Base-by-base conservation (phyloP, 2,797 vertebrate genomes). In the Hylomyscus alleni region DNA sequence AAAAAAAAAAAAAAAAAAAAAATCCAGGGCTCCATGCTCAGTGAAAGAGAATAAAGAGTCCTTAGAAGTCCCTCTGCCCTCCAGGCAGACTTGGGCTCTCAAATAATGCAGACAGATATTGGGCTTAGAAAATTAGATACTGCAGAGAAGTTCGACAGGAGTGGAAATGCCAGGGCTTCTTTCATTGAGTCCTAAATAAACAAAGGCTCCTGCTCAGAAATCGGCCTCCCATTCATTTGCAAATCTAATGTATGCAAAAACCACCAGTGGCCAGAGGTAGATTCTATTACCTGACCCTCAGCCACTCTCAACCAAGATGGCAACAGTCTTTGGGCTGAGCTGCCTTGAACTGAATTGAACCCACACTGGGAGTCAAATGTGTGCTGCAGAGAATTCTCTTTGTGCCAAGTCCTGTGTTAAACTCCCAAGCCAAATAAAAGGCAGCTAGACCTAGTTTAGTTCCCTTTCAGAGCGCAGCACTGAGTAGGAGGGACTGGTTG, bases 181-280 rank as follows among this genome's bases (percentile, higher is more conserved):
- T 94, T 96, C 97, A 83, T 47, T 90, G 91, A 98, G 94, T 94
- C 97, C 96, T 98, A 87, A 95, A 97, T 97, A 98, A 98, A 98
- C 72, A 2, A 90, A 6, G 40, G 91, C 50, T 52, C 96, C 94
- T 56, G 96, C 96, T 98, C 95, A 93, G 97, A 97, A 97, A 97
- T 92, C 96, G 90, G 91, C 88, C 93, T 96, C 75, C 90, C 76
- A 9, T 54, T 96, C 29, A 98, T 98, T 98, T 98, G 96, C 98
- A 98, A 98, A 90, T 89, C 94, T 88, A 90, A 96, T 95, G 89
- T 58, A 91, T 94, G 93, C 76, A 95, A 95, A 97, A 97, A 58
- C 72, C 85, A 77, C 89, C 37, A 20, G 91, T 94, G 97, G 96
- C 97, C 96, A 97, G 96, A 97, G 78, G 97, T 67, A 17, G 87